Evolutionary conservation across 2,888 invertebrate genomes (phyloP).

Genomic region (Agrilus cyanescens): DNA sequence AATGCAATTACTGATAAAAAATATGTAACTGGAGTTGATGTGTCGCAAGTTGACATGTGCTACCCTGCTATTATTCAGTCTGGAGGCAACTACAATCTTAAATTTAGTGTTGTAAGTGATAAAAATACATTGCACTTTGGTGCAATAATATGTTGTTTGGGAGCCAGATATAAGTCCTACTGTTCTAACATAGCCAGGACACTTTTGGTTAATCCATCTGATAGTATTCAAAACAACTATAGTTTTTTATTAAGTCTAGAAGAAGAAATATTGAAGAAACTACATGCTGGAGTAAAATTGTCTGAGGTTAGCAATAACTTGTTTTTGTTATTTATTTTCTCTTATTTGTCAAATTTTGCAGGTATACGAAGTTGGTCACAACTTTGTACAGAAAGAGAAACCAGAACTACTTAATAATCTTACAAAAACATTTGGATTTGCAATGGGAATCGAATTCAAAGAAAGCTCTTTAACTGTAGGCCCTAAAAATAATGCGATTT

Average conservation of each 20-base stretch:
- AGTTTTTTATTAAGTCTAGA: conserved; percentile 81
- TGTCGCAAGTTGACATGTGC: conserved; percentile 87
- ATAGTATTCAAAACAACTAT: conserved; percentile 72
- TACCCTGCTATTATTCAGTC: conserved; percentile 99
- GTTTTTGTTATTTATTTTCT: too few species aligned
- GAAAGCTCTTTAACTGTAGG: conserved; percentile 89
- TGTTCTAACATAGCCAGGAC: conserved; percentile 97
- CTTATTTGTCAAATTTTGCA: too few species aligned
- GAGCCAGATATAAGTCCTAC: conserved; percentile 92
- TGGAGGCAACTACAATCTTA: conserved; percentile 93
- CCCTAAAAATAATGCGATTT: conserved; percentile 69
- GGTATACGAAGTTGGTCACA: conserved; percentile 75
- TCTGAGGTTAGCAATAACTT: conserved; percentile 38
- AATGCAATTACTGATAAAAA: conserved; percentile 90
- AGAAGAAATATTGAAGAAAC: conserved; percentile 77
- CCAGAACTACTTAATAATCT: conserved; percentile 77
- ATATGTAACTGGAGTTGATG: conserved; percentile 83
- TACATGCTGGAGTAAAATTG: conserved; percentile 72
- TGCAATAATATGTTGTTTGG: conserved; percentile 88
- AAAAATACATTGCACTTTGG: conserved; percentile 93
- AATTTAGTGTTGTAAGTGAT: conserved; percentile 92
- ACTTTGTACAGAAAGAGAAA: conserved; percentile 75
- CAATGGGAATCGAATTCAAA: conserved; percentile 95
- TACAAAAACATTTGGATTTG: conserved; percentile 93
- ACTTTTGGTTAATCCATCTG: conserved; percentile 85